These are phyloP conservation scores for Scomber scombrus DNA, from an alignment of 2,113 vertebrate species.

Conservation along the genomic window DNA sequence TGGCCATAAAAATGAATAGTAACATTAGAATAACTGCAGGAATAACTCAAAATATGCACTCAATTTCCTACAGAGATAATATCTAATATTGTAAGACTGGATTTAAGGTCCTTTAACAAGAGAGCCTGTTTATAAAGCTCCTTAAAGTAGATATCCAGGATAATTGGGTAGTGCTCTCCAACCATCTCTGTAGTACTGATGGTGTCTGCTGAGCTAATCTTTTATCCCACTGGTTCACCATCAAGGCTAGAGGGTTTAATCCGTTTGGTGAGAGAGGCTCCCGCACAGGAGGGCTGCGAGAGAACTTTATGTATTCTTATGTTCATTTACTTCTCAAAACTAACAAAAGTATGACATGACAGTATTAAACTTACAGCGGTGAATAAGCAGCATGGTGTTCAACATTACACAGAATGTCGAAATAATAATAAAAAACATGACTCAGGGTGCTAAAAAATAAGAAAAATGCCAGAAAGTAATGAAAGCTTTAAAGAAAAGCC, in stretches of 20 bases:
- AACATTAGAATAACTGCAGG: slow-evolving; percentile 1
- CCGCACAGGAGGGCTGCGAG: neutral
- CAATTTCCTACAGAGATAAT: slow-evolving; percentile 15
- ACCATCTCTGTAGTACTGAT: slow-evolving; percentile 21
- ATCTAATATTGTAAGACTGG: slow-evolving; percentile 5
- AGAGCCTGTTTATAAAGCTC: slow-evolving; percentile 40
- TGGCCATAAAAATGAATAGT: slow-evolving; percentile 10
- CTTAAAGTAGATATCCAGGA: slow-evolving; percentile 37
- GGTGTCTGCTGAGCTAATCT: slow-evolving; percentile 60
- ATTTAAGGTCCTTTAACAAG: slow-evolving; percentile 38
- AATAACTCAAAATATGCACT: slow-evolving; percentile 16
- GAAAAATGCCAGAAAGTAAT: neutral
- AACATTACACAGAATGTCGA: neutral
- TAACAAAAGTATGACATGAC: neutral
- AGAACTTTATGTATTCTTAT: slow-evolving; percentile 10
- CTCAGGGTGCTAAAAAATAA: neutral
- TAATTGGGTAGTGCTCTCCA: slow-evolving; percentile 52
- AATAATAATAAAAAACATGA: neutral
- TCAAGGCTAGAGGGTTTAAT: slow-evolving; percentile 58
- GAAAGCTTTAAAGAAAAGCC: neutral
- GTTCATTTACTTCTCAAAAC: slow-evolving; percentile 7
- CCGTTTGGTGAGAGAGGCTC: slow-evolving; percentile 28
- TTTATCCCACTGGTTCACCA: slow-evolving; percentile 59
- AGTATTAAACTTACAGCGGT: neutral
- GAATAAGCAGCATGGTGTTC: neutral